Conservation (phyloP, 2,113 vertebrate species). For the Lipophrys pholis region DNA sequence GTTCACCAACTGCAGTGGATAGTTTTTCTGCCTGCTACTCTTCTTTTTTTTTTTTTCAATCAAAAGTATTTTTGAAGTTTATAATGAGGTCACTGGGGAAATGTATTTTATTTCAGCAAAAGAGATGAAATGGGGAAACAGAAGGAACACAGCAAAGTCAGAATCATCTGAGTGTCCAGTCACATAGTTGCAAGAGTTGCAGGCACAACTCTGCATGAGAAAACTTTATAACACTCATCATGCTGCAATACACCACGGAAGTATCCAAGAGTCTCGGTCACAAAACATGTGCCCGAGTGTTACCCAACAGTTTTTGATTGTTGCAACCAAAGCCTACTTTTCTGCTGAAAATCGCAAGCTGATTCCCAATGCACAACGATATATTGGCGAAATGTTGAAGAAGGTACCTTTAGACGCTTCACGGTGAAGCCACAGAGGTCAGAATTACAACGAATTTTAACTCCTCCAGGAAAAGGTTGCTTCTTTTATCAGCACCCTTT, state of each 20-base stretch:
- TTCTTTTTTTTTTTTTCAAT: constrained; percentile 14
- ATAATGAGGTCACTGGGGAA: constrained; percentile 56
- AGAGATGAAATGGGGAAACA: constrained; percentile 26
- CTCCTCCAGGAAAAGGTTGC: background rate
- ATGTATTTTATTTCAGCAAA: background rate
- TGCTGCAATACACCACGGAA: background rate
- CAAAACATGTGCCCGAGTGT: background rate
- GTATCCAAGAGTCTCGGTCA: background rate
- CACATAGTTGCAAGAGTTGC: constrained; percentile 3
- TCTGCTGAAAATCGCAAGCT: background rate
- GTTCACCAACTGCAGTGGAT: constrained; percentile 23
- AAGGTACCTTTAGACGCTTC: background rate
- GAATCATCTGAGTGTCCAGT: background rate
- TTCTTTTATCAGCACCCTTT: too few relatives aligned
- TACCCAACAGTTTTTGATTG: background rate
- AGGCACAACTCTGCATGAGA: background rate
- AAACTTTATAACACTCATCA: background rate
- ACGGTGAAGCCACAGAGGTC: background rate
- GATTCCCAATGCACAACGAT: background rate
- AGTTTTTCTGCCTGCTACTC: constrained; percentile 18
- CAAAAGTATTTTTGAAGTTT: constrained; percentile 46
- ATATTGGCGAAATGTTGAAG: background rate
- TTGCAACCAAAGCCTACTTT: background rate
- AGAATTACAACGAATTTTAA: background rate
- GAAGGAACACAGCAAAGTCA: background rate